These are phyloP conservation scores for Hetaerina titia DNA, from an alignment of 2,888 invertebrate genomes.

Conservation along the genomic window DNA sequence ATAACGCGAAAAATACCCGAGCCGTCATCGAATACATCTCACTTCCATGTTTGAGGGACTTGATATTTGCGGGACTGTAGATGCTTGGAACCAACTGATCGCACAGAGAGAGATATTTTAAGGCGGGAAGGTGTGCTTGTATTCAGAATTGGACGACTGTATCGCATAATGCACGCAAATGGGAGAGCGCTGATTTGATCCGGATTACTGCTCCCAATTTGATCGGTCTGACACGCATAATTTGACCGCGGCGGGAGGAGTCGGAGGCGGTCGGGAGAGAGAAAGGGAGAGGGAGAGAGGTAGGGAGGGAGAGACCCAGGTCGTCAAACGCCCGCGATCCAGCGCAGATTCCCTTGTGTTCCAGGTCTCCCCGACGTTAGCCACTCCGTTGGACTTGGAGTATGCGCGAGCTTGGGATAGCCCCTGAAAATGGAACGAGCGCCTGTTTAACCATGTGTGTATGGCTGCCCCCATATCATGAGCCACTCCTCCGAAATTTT, in stretches of 20 bases:
- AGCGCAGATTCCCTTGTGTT: background rate
- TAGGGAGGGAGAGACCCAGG: background rate
- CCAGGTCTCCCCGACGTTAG: background rate
- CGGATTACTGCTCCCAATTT: background rate
- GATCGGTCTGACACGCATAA: background rate
- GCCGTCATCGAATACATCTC: too few species aligned
- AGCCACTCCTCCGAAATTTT: background rate
- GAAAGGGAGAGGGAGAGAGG: background rate
- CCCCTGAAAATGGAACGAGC: background rate
- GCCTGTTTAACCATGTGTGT: background rate
- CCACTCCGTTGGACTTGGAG: background rate
- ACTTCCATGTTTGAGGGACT: too few species aligned
- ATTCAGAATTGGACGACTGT: background rate
- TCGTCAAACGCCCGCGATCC: background rate
- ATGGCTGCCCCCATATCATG: background rate
- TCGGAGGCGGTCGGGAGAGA: background rate
- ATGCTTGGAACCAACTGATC: background rate
- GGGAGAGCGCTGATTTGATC: background rate
- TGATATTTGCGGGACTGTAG: too few species aligned
- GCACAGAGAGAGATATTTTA: too few species aligned
- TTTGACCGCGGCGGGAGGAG: constrained; percentile 2
- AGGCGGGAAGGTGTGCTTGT: background rate
- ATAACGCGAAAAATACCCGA: too few species aligned
- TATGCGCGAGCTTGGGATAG: background rate
- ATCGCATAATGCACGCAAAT: background rate